Base-by-base conservation (phyloP, 2,888 invertebrate genomes). In the Plebejus melissa region DNA sequence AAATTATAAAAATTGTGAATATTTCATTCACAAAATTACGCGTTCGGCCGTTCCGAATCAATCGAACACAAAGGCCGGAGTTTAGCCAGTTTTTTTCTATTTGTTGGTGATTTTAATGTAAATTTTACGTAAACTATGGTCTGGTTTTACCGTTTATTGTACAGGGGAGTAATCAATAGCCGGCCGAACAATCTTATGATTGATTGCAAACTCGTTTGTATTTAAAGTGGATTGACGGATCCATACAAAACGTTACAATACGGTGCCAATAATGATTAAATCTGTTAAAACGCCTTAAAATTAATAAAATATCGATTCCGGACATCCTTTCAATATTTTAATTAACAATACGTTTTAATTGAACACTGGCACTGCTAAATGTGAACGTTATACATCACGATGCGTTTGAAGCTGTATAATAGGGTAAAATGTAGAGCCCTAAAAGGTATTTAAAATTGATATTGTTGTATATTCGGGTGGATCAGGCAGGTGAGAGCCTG, bases 21-120 rank as follows among this genome's bases (percentile, higher is more conserved):
- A 93, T 93, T 92, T 90, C 88, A 88, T 90, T 89, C 88, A 85
- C 87, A 91, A 92, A 91, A 93, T 88, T 87, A 85, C 87, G 85
- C 89, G 85, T 85, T 93, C 88, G 93, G 89, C 93, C 93, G 93
- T 93, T 93, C 93, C 93, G 89, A 93, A 93, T 93, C 93, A 90
- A 90, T 89, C 88, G 88, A 81, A 87, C 85, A 92, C 93, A 93
- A 93, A 91, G 85, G 88, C 85, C 83, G 84, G 86, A 88, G 86
- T 88, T 89, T 88, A 89, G 85, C 86, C 86, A 85, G 87, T 88
- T 91, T 90, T 88, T 90, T 88, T 89, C 81, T 88, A 82, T 88
- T 88, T 88, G 87, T 87, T 85, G 88, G 88, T 85, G 88, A 91
- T 91, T 92, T 92, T 89, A 84, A 93, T 92, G 90, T 91, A 88